Evolutionary conservation across 2,888 invertebrate species (phyloP).

Genomic region (Drosophila demipolita): DNA sequence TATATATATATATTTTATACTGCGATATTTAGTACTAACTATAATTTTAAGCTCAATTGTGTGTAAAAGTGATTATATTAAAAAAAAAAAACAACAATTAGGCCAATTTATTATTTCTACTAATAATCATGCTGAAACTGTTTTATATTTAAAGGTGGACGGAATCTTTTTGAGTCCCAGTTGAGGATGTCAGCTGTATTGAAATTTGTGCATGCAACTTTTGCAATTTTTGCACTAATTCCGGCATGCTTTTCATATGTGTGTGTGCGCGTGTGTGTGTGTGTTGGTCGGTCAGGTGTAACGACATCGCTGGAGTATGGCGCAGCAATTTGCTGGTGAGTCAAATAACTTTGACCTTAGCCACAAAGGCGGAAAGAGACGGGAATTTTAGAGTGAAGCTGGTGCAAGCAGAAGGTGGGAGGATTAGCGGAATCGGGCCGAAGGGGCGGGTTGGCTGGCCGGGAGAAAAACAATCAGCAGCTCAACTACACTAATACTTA

Average conservation of each 20-base stretch:
- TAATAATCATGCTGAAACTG: not conserved
- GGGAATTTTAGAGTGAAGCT: slow-evolving; percentile 3
- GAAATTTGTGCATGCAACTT: slow-evolving; percentile 79
- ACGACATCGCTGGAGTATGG: slow-evolving; percentile 65
- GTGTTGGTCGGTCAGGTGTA: slow-evolving; percentile 69
- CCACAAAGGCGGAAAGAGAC: slow-evolving; percentile 57
- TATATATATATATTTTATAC: not conserved
- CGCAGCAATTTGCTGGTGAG: slow-evolving; percentile 76
- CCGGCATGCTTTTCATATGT: slow-evolving; percentile 25
- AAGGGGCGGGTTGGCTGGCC: slow-evolving; percentile 22
- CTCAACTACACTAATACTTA: slow-evolving; percentile 68
- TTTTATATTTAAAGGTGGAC: slow-evolving; percentile 33
- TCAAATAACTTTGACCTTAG: slow-evolving; percentile 81
- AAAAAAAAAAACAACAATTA: not conserved
- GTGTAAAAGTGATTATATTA: not conserved
- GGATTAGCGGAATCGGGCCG: not conserved
- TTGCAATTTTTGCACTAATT: slow-evolving; percentile 77
- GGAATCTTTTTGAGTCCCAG: slow-evolving; percentile 14
- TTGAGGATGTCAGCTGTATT: slow-evolving; percentile 38
- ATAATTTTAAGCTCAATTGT: no score
- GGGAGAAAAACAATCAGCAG: slow-evolving; percentile 52
- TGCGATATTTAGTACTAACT: not conserved
- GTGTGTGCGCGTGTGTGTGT: slow-evolving; percentile 18
- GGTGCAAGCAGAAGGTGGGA: not conserved
- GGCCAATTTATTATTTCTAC: not conserved